phyloP scores from a whole-genome alignment of 2,113 vertebrate genomes.

The Apodemus sylvaticus region DNA sequence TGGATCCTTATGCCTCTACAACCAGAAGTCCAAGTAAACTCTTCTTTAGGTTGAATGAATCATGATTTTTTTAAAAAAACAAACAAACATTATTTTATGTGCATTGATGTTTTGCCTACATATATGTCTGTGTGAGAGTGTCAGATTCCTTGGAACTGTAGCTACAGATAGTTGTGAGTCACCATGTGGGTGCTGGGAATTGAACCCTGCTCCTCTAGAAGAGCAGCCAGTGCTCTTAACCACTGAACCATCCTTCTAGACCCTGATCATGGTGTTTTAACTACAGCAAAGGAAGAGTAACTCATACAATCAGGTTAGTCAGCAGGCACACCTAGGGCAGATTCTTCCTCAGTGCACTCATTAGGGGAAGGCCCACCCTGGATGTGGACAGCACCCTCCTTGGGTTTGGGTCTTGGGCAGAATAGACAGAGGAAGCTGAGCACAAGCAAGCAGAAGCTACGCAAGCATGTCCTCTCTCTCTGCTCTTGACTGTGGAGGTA shows the following conservation, averaged over 20 bases:
- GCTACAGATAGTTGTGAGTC: neutral
- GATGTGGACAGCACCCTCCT: neutral
- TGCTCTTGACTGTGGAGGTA: neutral
- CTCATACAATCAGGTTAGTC: neutral
- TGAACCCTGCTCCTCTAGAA: neutral
- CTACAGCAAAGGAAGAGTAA: neutral
- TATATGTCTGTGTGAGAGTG: neutral
- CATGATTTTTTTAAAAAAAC: neutral
- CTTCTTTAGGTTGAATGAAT: no score
- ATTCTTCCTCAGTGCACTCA: neutral
- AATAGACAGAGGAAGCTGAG: neutral
- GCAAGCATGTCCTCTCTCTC: no score
- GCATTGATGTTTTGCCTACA: neutral
- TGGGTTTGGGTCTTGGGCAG: neutral
- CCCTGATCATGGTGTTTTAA: neutral
- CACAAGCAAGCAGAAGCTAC: neutral
- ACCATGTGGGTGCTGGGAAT: neutral
- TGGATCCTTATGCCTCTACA: neutral
- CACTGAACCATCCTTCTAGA: neutral
- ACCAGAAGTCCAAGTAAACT: neutral
- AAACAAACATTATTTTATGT: neutral
- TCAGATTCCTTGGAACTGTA: neutral
- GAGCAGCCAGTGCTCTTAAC: neutral
- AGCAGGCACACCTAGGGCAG: neutral
- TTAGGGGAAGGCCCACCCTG: neutral